These are phyloP conservation scores for Disparrhopalites patrizii DNA, from an alignment of 2,888 invertebrate species.

Conservation along the genomic window DNA sequence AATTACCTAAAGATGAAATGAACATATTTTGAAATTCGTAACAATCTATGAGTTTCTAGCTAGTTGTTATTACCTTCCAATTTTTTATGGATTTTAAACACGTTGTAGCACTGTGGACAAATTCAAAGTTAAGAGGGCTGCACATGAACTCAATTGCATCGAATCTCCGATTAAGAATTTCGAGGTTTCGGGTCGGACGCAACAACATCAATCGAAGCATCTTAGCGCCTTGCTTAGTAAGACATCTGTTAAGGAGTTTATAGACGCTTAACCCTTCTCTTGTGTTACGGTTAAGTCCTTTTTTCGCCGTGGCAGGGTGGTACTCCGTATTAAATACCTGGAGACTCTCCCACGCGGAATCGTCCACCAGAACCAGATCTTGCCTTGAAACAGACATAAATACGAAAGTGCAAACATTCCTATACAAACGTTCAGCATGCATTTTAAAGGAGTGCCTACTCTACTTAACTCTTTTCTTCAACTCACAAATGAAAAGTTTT, in stretches of 20 bases:
- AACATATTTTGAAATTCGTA: too few relatives aligned
- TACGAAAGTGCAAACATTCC: not conserved
- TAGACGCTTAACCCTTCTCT: conserved; percentile 71
- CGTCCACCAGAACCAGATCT: conserved; percentile 67
- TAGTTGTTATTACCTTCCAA: conserved; percentile 56
- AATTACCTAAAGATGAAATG: too few relatives aligned
- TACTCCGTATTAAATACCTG: conserved; percentile 69
- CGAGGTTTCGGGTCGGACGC: conserved; percentile 64
- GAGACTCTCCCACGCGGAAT: conserved; percentile 67
- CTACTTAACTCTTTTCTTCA: not conserved
- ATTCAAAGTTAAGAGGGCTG: conserved; percentile 60
- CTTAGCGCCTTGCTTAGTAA: conserved; percentile 64
- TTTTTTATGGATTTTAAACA: conserved; percentile 62
- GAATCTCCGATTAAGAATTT: conserved; percentile 61
- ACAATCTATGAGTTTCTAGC: not conserved
- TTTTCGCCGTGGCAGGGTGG: conserved; percentile 73
- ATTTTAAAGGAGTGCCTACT: not conserved
- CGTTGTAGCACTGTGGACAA: conserved; percentile 61
- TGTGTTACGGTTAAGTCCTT: conserved; percentile 55
- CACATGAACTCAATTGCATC: conserved; percentile 68
- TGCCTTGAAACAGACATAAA: conserved; percentile 54
- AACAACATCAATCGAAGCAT: conserved; percentile 62
- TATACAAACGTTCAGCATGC: conserved; percentile 19
- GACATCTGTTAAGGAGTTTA: conserved; percentile 67
- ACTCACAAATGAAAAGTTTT: conserved; percentile 63